Percentiles rank a stretch among this genome's conserved stretches.
Conservation (phyloP, 2,888 invertebrate genomes). For the Cheilosia soror region DNA sequence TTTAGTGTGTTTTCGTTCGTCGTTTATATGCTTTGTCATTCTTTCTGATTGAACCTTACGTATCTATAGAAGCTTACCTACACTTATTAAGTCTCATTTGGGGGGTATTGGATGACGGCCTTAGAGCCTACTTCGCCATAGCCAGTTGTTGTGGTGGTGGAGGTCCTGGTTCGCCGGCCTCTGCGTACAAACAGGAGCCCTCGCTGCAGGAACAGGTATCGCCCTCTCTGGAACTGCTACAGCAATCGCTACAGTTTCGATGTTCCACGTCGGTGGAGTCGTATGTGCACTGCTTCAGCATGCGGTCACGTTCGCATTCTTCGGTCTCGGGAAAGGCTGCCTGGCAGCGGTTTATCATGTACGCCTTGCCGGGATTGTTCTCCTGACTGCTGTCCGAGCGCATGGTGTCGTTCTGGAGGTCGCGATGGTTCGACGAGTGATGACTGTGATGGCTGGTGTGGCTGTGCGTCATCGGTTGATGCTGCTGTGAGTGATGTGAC, state of each 20-base stretch:
- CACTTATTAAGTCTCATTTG: conserved; percentile 70
- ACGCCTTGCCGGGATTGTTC: conserved; percentile 76
- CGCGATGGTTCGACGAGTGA: conserved; percentile 67
- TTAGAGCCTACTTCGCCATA: conserved; percentile 59
- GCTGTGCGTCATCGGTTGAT: conserved; percentile 73
- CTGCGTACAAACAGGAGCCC: conserved; percentile 87
- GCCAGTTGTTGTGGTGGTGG: conserved; percentile 64
- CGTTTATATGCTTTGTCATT: conserved; percentile 10
- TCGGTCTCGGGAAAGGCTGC: conserved; percentile 79
- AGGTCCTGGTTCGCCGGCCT: conserved; percentile 84
- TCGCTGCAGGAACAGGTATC: conserved; percentile 88
- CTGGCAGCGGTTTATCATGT: conserved; percentile 67
- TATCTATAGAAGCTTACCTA: conserved; percentile 66
- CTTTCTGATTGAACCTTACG: conserved; percentile 55
- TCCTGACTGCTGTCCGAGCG: conserved; percentile 81
- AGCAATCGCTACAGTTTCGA: conserved; percentile 84
- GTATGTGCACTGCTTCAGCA: conserved; percentile 78
- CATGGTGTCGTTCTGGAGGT: conserved; percentile 77
- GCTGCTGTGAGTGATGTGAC: conserved; percentile 75
- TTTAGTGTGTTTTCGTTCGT: conserved; percentile 7
- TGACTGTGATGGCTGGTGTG: conserved; percentile 73
- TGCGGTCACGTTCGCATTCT: conserved; percentile 80
- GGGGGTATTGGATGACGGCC: not conserved
- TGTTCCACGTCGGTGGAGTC: conserved; percentile 78
- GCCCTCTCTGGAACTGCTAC: conserved; percentile 84